A percentile compares a stretch with the other conserved stretches of the same genome.
Conservation (phyloP, 2,888 invertebrate species). For the Apotomis capreana region DNA sequence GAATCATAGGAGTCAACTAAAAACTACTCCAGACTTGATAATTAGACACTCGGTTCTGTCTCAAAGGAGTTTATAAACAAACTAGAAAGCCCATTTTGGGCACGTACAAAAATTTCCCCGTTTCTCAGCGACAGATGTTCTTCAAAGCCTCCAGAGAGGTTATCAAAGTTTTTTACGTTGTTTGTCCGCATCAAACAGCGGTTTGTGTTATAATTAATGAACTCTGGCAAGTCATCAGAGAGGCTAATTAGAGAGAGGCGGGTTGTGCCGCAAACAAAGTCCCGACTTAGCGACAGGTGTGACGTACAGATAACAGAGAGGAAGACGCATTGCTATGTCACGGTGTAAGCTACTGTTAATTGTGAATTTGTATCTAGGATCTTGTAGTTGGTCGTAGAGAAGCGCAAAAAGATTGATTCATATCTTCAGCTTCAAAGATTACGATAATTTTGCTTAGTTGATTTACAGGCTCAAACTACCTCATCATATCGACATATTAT, state of each 20-base stretch:
- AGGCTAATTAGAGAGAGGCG: conserved; percentile 69
- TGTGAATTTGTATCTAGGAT: conserved; percentile 41
- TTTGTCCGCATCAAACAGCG: conserved; percentile 61
- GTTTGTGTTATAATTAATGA: conserved; percentile 73
- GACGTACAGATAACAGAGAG: conserved; percentile 59
- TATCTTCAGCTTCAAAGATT: no score
- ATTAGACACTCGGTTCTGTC: conserved; percentile 30
- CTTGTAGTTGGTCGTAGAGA: neutral
- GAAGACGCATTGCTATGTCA: conserved; percentile 58
- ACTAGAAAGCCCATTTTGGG: conserved; percentile 32
- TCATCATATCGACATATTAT: no score
- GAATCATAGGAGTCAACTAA: conserved; percentile 7
- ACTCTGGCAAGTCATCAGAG: conserved; percentile 66
- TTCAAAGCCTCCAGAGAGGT: conserved; percentile 40
- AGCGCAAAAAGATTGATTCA: no score
- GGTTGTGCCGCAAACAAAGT: conserved; percentile 60
- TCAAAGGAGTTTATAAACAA: conserved; percentile 31
- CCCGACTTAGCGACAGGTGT: conserved; percentile 67
- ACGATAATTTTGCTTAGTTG: no score
- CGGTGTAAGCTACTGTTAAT: conserved; percentile 51
- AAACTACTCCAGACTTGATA: conserved; percentile 19
- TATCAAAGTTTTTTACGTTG: conserved; percentile 57
- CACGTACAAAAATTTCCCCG: conserved; percentile 56
- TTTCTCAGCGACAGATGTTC: conserved; percentile 47
- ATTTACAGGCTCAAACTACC: no score